Evolutionary conservation across 2,113 vertebrate species (phyloP), one percentile per base, ranked within the genome.

Genomic region (Callorhinus ursinus): DNA sequence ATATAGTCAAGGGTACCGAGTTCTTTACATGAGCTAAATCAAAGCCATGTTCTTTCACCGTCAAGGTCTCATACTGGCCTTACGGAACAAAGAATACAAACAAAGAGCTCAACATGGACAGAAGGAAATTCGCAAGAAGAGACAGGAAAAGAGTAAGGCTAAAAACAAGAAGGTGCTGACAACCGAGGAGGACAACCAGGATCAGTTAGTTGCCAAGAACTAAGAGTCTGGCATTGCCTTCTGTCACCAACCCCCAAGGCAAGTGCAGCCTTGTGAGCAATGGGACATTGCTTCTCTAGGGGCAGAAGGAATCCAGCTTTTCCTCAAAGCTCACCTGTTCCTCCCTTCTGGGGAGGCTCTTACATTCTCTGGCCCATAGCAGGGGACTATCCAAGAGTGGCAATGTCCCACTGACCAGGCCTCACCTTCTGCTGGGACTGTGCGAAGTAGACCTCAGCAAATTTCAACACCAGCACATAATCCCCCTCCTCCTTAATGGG

Each of bases 361-460:
- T n/a, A 81, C 19, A 76, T 16, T 28, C 67, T 80, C 31, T 46
- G 51, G 63, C 49, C 49, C 61, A 46, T 0, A 80, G 86, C 46
- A 76, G 10, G 57, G 33, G 53, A 63, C 55, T 69, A 84, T 42
- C 84, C 15, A 88, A 69, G 57, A 55, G 83, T 53, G 46, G 36
- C 28, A 4, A 39, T 13, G 39, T 55, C n/a, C 19, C 61, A 76
- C 5, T 76, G 39, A 88, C 39, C 49, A 24, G 22, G 46, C 82
- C 96, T 98, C 98, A 99, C 99, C 99, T 99, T 99, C 98, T 99
- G 99, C 96, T 99, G 99, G 55, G 99, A 99, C 97, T 99, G 99
- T 72, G 99, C 99, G 98, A 99, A 99, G 98, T 99, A 99, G 92
- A 99, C 99, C 93, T 99, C 99, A 0, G 99, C 99, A 97, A 99